phyloP scores from a whole-genome alignment of 2,113 vertebrate genomes.

The Macroglossus sobrinus region DNA sequence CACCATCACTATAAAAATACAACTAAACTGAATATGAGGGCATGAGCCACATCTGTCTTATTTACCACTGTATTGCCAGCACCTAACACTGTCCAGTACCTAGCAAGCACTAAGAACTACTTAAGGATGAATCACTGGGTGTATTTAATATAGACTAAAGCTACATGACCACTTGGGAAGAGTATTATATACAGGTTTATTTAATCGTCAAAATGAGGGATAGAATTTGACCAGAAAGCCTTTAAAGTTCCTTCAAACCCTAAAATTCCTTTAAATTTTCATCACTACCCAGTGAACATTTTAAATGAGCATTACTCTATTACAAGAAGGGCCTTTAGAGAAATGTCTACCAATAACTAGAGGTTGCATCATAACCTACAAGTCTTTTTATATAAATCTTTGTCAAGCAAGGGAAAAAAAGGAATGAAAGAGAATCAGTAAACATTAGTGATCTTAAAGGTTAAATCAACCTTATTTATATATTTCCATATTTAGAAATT shows the following conservation, averaged over 20 bases:
- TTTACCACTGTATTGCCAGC: background rate
- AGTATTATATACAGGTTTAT: background rate
- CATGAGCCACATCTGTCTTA: background rate
- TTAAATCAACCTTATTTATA: background rate
- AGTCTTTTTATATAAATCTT: background rate
- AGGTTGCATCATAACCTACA: background rate
- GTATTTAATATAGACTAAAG: background rate
- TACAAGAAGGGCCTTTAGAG: background rate
- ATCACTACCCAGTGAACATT: constrained; percentile 23
- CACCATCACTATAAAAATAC: background rate
- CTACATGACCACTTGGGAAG: background rate
- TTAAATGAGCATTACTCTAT: background rate
- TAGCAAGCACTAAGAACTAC: background rate
- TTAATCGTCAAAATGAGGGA: background rate
- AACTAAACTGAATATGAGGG: background rate
- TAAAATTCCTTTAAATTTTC: background rate
- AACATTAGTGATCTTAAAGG: background rate
- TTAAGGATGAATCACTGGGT: background rate
- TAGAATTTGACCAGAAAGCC: constrained; percentile 17
- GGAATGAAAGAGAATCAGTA: background rate
- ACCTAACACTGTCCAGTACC: background rate
- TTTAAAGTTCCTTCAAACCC: background rate
- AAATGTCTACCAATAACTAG: background rate
- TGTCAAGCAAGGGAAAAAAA: background rate
- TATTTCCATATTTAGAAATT: background rate